A percentile compares a stretch with the other conserved stretches of the same genome.
Conservation (phyloP, 2,113 vertebrate species). For the Todiramphus chloris region DNA sequence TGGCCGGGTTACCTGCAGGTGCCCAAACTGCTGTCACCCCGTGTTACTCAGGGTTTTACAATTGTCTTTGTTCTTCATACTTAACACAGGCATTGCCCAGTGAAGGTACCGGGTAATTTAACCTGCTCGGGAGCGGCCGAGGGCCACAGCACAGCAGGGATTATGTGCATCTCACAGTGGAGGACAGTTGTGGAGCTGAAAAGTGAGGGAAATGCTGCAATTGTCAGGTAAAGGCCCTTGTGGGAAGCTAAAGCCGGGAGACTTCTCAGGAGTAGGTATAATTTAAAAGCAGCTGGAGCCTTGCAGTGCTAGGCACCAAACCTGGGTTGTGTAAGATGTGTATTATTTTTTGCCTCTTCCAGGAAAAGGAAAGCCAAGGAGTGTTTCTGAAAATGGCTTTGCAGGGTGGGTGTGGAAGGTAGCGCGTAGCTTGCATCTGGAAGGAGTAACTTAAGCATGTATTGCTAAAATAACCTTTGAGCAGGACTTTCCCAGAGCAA, state of each 20-base stretch:
- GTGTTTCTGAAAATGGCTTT: background rate
- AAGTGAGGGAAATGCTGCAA: background rate
- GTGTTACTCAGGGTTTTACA: background rate
- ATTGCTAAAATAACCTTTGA: background rate
- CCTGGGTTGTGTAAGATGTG: accelerated
- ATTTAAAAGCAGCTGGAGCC: background rate
- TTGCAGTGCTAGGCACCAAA: background rate
- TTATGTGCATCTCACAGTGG: accelerated
- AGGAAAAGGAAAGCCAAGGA: background rate
- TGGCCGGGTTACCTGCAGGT: background rate
- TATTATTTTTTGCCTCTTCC: too few species aligned
- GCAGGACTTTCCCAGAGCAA: background rate
- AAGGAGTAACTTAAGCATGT: background rate
- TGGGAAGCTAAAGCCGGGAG: background rate
- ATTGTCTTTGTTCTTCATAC: accelerated
- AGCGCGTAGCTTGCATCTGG: accelerated
- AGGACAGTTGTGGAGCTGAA: too few species aligned
- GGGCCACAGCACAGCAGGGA: background rate
- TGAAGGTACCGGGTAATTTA: accelerated
- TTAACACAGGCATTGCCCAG: accelerated
- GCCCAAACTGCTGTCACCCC: accelerated
- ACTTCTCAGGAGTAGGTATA: accelerated
- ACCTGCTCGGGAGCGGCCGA: background rate
- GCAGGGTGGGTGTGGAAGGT: background rate
- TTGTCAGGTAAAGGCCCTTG: background rate